Evolutionary conservation across 2,113 vertebrate species (phyloP).

Genomic region (Myocastor coypus): DNA sequence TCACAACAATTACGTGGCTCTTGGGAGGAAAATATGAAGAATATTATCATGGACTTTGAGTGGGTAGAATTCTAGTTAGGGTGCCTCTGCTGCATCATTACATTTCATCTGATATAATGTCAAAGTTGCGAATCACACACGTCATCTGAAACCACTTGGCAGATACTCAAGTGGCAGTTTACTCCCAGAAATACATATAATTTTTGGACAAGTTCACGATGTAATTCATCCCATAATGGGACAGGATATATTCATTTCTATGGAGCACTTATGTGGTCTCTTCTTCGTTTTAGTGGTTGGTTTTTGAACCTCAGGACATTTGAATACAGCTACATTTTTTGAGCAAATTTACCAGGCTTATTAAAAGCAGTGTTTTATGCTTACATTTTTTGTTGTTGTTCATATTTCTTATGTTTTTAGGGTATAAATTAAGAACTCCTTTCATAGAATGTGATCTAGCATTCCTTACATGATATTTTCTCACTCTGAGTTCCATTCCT

Average conservation of each 20-base stretch:
- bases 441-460: not conserved
- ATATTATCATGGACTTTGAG: not conserved
- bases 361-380: not conserved
- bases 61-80: not conserved
- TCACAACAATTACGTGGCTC: not conserved
- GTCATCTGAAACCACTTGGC: constrained; percentile 28
- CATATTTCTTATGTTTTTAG: not conserved
- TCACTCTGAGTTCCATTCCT: not conserved
- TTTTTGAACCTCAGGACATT: not conserved
- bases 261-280: not conserved
- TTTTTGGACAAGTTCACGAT: constrained; percentile 44
- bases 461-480: not conserved
- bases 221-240: not conserved
- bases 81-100: not conserved
- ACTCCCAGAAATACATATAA: constrained; percentile 9
- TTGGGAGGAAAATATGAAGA: not conserved
- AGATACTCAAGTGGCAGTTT: constrained; percentile 30
- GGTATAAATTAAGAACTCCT: not conserved
- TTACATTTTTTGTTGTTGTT: not conserved
- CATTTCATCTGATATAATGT: constrained; percentile 4
- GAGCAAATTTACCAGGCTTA: not conserved
- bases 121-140: constrained; percentile 11
- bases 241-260: not conserved
- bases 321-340: not conserved
- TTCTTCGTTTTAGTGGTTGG: not conserved